Evolutionary conservation across 2,113 vertebrate species (phyloP).

Genomic region (Bubo bubo): DNA sequence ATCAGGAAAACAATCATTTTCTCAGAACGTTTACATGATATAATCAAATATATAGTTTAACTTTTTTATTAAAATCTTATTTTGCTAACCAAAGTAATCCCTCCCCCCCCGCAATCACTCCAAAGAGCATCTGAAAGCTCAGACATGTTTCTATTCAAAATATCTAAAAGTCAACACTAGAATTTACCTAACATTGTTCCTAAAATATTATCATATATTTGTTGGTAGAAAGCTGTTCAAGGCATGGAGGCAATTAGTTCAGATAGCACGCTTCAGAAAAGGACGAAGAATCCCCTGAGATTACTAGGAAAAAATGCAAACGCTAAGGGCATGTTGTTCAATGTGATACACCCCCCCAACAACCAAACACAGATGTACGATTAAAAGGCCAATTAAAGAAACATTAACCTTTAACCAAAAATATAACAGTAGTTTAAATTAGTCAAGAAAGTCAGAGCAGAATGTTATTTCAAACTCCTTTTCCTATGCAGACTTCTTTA

Average conservation of each 20-base stretch:
- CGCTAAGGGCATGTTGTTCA: not conserved
- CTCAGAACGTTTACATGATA: not conserved
- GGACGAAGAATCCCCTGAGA: not conserved
- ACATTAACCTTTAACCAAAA: conserved; percentile 67
- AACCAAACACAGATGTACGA: conserved; percentile 21
- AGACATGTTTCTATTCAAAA: not conserved
- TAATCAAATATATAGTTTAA: not conserved
- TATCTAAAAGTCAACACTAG: not conserved
- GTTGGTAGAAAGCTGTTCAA: not conserved
- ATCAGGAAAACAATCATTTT: not conserved
- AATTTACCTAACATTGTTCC: not conserved
- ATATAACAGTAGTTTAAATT: conserved; percentile 66
- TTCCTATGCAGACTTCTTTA: conserved; percentile 14
- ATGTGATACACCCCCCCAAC: not conserved
- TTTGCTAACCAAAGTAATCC: not conserved
- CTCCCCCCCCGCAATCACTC: not conserved
- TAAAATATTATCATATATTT: not conserved
- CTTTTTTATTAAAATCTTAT: not conserved
- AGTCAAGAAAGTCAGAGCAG: conserved; percentile 34
- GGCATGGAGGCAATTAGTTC: not conserved
- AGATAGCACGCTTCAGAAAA: not conserved
- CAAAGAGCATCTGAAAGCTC: not conserved
- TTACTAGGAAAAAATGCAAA: not conserved
- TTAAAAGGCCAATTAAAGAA: conserved; percentile 63
- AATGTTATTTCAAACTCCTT: conserved; percentile 65